Evolutionary conservation across 2,888 invertebrate species (phyloP).

Genomic region (Eristalis tenax): DNA sequence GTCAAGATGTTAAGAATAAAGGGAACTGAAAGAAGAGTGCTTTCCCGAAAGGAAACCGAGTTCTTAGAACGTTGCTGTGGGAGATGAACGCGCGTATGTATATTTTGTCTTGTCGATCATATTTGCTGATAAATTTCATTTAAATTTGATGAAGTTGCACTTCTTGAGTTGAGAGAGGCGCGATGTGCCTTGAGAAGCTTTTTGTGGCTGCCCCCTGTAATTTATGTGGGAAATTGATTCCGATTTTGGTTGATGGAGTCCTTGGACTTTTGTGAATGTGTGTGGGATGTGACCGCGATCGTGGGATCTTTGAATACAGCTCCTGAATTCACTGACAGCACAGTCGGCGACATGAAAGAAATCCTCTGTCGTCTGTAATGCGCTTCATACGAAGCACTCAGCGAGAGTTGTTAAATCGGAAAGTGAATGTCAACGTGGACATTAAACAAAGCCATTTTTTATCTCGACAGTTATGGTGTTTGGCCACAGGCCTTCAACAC

Average conservation of each 20-base stretch:
- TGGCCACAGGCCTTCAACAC: too few species aligned
- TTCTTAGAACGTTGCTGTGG: conserved; percentile 49
- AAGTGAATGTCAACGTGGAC: background rate
- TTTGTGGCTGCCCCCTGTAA: background rate
- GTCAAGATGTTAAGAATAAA: conserved; percentile 21
- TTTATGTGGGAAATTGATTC: conserved; percentile 24
- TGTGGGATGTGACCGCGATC: background rate
- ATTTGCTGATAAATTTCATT: conserved; percentile 69
- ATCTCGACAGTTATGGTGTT: background rate
- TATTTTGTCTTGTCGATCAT: conserved; percentile 45
- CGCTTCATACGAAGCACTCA: too few species aligned
- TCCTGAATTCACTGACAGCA: background rate
- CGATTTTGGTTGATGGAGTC: background rate
- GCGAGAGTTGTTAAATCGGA: background rate
- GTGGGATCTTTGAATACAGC: background rate
- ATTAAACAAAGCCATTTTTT: too few species aligned
- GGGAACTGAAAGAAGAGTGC: background rate
- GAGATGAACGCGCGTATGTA: background rate
- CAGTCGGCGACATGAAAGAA: background rate
- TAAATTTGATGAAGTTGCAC: conserved; percentile 67
- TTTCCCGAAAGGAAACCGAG: conserved; percentile 27
- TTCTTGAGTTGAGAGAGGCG: conserved; percentile 10
- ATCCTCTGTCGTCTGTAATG: background rate
- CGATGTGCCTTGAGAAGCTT: background rate
- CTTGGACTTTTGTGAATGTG: background rate